phyloP scores from a whole-genome alignment of 1,140 invertebrate species.

The Platyscapa corneri region DNA sequence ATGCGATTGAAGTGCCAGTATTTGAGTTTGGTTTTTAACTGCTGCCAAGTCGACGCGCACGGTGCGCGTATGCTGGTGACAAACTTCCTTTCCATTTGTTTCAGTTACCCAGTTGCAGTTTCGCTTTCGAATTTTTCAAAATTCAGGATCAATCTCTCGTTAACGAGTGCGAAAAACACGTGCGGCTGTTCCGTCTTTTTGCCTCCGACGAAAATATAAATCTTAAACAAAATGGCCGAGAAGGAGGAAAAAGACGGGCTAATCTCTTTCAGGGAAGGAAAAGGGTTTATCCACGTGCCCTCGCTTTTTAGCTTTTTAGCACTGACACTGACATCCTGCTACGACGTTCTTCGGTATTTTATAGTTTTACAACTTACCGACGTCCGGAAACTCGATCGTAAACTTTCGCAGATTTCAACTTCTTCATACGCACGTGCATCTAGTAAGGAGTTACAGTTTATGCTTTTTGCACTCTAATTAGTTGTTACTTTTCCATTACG shows the following conservation, averaged over 20 bases:
- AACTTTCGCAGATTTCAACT: slow-evolving; percentile 28
- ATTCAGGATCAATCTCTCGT: background rate
- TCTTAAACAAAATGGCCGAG: background rate
- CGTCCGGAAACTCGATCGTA: slow-evolving; percentile 5
- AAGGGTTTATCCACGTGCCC: background rate
- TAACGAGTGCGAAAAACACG: background rate
- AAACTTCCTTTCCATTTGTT: background rate
- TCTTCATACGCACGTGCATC: background rate
- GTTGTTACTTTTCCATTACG: slow-evolving; percentile 1
- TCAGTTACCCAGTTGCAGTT: background rate
- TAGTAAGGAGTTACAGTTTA: background rate
- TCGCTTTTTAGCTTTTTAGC: slow-evolving; percentile 1
- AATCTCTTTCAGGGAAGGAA: background rate
- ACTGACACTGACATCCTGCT: background rate
- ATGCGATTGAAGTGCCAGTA: background rate
- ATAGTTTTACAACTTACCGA: slow-evolving; percentile 22
- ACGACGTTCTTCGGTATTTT: background rate
- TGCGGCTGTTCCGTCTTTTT: background rate
- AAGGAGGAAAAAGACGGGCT: background rate
- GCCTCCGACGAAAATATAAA: background rate
- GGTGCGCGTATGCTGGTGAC: too few species aligned
- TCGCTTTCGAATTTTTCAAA: too few species aligned
- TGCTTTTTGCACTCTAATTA: background rate
- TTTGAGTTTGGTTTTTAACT: too few species aligned
- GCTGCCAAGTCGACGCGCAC: too few species aligned